Base-by-base conservation (phyloP, 2,797 vertebrate species). In the Sebastes nivosus region DNA sequence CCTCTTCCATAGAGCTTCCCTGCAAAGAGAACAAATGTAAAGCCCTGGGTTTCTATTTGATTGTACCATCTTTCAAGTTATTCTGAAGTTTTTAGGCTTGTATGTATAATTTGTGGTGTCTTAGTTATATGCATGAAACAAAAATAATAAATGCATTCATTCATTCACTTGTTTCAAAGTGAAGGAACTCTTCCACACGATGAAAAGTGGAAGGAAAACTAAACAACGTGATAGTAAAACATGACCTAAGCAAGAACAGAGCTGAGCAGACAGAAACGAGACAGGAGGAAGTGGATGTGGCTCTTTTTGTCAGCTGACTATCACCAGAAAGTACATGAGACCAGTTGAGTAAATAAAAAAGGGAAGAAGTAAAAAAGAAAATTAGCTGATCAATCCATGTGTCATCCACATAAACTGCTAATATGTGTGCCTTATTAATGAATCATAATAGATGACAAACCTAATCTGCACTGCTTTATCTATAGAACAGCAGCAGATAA, bases 1-100 rank as follows among this genome's bases (percentile, higher is more conserved):
- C 99, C 99, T 93, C 99, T 92, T 25, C 98, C 99, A 67, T 96
- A 99, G 30, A 99, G 74, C 54, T 99, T 99, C 63, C 98, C 99
- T 99, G 79, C 6, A 90, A 85, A 78, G 12, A 79, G 0, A 60
- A 42, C 55, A 55, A 2, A 4, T 57, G 14, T 5, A 27, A 81
- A 67, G 12, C 6, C 27, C 5, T 3, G 3, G 6, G 52, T 18
- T 46, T 36, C 11, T 5, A 36, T 52, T 24, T 42, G 6, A 67
- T 27, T 18, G 2, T 12, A 67, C 1, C 16, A n/a, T n/a, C 10
- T 9, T 9, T n/a, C 6, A 55, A 64, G n/a, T 42, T 24, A 14
- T 52, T 60, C 59, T 34, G 2, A n/a, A 3, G 24, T 27, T 59
- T 71, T 52, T 54, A 61, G 14, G 14, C 29, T 22, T 52, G 27